phyloP scores from a whole-genome alignment of 2,113 vertebrate species.

The Alaudala cheleensis region DNA sequence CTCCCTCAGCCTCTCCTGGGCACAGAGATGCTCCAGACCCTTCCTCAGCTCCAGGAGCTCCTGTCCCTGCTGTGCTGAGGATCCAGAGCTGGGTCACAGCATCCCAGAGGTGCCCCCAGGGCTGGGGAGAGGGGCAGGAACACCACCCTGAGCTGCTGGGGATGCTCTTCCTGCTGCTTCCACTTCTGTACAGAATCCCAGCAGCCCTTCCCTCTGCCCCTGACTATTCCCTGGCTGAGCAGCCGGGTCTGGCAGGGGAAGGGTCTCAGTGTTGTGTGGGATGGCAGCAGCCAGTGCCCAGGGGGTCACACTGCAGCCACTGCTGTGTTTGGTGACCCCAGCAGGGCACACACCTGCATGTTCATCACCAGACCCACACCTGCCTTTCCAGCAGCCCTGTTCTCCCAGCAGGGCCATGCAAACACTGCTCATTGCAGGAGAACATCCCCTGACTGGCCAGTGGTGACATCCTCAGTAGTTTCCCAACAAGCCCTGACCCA shows the following conservation, averaged over 20 bases:
- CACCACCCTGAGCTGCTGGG: not conserved
- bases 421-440: not conserved
- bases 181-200: not conserved
- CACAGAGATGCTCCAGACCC: not conserved
- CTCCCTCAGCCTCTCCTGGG: not conserved
- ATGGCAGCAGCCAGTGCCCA: not conserved
- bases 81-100: not conserved
- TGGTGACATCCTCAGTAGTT: not conserved
- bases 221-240: not conserved
- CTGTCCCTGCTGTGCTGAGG: not conserved
- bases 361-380: fast-evolving
- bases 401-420: not conserved
- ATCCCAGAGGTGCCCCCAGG: not conserved
- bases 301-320: fast-evolving
- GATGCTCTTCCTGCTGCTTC: not conserved
- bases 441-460: not conserved
- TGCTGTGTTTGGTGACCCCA: not conserved
- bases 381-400: not conserved
- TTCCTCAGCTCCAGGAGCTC: not conserved
- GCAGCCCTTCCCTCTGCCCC: not conserved
- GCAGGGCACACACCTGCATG: not conserved
- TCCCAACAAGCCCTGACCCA: not conserved
- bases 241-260: not conserved
- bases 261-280: not conserved
- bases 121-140: not conserved